These are phyloP conservation scores for Eudyptes chrysolophus DNA, from an alignment of 2,113 vertebrate species.

Conservation along the genomic window DNA sequence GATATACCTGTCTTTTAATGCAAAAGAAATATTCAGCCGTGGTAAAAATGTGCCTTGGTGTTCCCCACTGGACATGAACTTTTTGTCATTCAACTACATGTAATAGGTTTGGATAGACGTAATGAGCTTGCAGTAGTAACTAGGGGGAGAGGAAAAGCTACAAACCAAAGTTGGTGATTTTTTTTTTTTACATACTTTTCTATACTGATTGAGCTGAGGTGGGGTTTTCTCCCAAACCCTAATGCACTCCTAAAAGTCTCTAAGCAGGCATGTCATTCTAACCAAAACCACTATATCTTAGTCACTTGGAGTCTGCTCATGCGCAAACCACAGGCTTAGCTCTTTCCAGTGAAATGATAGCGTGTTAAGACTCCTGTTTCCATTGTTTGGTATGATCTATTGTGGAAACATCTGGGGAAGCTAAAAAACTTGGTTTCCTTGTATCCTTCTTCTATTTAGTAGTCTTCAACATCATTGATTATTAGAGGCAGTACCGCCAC, in stretches of 20 bases:
- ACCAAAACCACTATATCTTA: not conserved
- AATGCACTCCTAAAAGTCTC: not conserved
- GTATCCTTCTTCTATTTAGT: not conserved
- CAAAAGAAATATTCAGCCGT: not conserved
- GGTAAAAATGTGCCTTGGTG: not conserved
- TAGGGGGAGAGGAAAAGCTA: not conserved
- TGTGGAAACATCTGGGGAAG: not conserved
- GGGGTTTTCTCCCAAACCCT: not conserved
- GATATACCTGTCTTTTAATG: not conserved
- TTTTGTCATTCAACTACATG: not conserved
- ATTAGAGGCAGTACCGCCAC: not conserved
- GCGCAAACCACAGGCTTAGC: not conserved
- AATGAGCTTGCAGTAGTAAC: not conserved
- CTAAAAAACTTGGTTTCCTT: not conserved
- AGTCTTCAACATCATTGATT: not conserved
- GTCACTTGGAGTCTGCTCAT: not conserved
- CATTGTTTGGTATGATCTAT: not conserved
- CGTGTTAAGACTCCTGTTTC: not conserved
- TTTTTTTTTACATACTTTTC: not conserved
- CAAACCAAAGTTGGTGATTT: not conserved
- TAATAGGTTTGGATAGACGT: fast-evolving
- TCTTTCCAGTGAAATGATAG: not conserved
- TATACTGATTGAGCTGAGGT: not conserved
- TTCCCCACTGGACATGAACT: not conserved
- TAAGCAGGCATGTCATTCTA: not conserved